These are phyloP conservation scores for Athalia rosae DNA, from an alignment of 2,888 invertebrate genomes.

Conservation along the genomic window DNA sequence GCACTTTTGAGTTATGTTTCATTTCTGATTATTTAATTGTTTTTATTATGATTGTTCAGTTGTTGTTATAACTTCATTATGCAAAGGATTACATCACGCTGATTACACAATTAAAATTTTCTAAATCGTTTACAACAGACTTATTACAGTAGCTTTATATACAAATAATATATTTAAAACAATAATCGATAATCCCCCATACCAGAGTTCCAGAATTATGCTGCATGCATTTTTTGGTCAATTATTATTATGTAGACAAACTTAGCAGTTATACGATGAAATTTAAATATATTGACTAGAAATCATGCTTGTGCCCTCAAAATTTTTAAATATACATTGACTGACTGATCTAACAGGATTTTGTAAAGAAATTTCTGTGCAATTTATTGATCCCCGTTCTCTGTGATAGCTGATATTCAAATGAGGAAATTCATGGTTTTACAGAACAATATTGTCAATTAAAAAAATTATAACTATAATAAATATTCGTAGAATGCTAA, in stretches of 20 bases:
- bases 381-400: conserved; percentile 35
- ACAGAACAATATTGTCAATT: too few relatives aligned
- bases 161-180: conserved; percentile 36
- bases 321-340: not conserved
- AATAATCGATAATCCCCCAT: conserved; percentile 15
- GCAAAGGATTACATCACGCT: conserved; percentile 28
- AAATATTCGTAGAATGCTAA: too few relatives aligned
- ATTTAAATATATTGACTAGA: conserved; percentile 37
- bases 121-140: not conserved
- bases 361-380: conserved; percentile 11
- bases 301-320: conserved; percentile 34
- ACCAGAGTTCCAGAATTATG: conserved; percentile 2
- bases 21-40: conserved; percentile 16
- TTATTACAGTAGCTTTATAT: conserved; percentile 23
- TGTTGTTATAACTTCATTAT: conserved; percentile 39
- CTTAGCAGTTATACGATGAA: conserved; percentile 5
- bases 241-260: conserved; percentile 3
- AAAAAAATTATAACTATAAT: too few relatives aligned
- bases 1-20: not conserved
- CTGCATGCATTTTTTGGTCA: not conserved
- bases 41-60: conserved; percentile 41
- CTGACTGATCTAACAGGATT: too few relatives aligned
- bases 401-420: conserved; percentile 5
- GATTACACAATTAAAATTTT: conserved; percentile 28
- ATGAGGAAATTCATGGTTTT: too few relatives aligned